Conservation (phyloP, 2,797 vertebrate species). For the Streptopelia turtur region DNA sequence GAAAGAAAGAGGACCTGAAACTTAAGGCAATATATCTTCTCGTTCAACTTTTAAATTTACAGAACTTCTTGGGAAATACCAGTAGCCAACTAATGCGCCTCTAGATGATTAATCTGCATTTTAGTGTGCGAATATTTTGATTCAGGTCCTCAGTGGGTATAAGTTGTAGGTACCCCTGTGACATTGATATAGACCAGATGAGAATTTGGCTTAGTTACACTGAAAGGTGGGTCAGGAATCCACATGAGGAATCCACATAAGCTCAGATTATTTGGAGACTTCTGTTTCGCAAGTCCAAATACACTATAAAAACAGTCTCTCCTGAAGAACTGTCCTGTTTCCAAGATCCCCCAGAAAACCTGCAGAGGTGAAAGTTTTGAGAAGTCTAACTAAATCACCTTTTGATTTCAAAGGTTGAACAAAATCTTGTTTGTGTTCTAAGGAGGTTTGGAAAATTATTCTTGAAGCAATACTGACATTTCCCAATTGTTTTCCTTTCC, state of each 20-base stretch:
- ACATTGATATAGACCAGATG: slow-evolving; percentile 44
- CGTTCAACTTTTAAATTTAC: background rate
- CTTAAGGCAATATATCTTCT: background rate
- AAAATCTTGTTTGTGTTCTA: background rate
- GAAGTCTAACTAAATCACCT: no score
- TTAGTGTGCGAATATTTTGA: background rate
- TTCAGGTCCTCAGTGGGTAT: background rate
- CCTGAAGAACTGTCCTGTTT: slow-evolving; percentile 33
- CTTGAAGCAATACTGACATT: background rate
- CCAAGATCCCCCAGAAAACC: slow-evolving; percentile 44
- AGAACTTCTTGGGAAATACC: slow-evolving; percentile 8
- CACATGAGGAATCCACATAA: slow-evolving; percentile 6
- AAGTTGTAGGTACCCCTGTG: background rate
- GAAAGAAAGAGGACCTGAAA: slow-evolving; percentile 17
- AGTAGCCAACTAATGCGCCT: background rate
- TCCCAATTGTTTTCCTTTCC: background rate
- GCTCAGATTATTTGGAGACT: slow-evolving; percentile 20
- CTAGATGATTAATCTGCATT: slow-evolving; percentile 5
- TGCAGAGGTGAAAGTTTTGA: background rate
- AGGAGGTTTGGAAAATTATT: background rate
- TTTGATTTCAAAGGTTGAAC: no score
- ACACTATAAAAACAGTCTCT: slow-evolving; percentile 13
- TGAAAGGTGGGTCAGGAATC: slow-evolving; percentile 40
- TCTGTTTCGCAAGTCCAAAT: background rate
- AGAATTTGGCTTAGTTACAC: background rate